These are phyloP conservation scores for Cydia amplana DNA, from an alignment of 1,140 invertebrate genomes.

Conservation along the genomic window DNA sequence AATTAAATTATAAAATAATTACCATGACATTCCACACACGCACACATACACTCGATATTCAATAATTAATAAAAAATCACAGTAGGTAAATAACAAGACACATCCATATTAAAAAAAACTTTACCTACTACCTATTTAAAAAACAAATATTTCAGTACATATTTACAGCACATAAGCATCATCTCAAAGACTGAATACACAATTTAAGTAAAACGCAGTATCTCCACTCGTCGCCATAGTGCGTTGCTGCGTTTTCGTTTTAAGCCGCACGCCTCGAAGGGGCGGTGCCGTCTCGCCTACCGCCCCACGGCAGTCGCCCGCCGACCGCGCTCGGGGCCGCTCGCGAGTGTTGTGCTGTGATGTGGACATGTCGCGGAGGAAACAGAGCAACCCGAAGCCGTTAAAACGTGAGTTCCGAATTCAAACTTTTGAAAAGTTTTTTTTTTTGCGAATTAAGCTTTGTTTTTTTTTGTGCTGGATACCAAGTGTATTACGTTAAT, in stretches of 20 bases:
- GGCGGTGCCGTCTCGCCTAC: slow-evolving; percentile 35
- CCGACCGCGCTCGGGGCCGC: slow-evolving; percentile 24
- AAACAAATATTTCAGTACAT: background rate
- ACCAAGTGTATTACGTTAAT: background rate
- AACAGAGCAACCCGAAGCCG: slow-evolving; percentile 83
- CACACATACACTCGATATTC: too few species aligned
- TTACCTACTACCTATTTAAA: background rate
- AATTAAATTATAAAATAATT: too few species aligned
- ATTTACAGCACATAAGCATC: slow-evolving; percentile 16
- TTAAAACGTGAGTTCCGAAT: slow-evolving; percentile 80
- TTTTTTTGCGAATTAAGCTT: slow-evolving; percentile 10
- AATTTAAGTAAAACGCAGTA: slow-evolving; percentile 7
- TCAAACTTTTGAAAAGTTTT: slow-evolving; percentile 12
- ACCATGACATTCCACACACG: too few species aligned
- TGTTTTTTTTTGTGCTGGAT: background rate
- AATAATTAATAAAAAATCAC: too few species aligned
- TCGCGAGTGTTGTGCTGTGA: slow-evolving; percentile 41
- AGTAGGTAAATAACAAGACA: background rate
- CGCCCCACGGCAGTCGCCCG: slow-evolving; percentile 39
- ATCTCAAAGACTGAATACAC: slow-evolving; percentile 1
- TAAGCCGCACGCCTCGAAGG: slow-evolving; percentile 39
- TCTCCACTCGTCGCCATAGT: slow-evolving; percentile 44
- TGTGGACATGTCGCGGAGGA: slow-evolving; percentile 81
- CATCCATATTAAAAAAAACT: too few species aligned
- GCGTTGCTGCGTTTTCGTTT: background rate